A percentile compares a stretch with the other conserved stretches of the same genome.
phyloP scores from a whole-genome alignment of 2,797 vertebrate species.

The Lateolabrax maculatus region DNA sequence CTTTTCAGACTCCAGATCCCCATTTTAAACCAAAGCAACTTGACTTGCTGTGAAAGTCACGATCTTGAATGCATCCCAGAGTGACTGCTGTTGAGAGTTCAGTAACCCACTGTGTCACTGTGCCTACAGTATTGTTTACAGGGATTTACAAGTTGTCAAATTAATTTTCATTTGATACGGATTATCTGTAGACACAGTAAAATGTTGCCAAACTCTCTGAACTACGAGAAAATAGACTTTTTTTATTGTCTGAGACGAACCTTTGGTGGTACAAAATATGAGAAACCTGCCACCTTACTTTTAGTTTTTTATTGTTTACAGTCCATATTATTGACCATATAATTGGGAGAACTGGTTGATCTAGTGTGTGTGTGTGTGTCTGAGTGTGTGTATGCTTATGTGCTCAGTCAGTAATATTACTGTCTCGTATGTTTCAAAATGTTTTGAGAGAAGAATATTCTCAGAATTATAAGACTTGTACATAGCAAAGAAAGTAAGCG shows the following conservation, averaged over 20 bases:
- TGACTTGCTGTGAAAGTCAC: constrained; percentile 49
- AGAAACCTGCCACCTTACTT: constrained; percentile 51
- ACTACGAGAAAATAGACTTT: constrained; percentile 16
- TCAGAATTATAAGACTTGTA: constrained; percentile 74
- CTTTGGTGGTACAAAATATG: constrained; percentile 28
- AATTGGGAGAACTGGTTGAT: constrained; percentile 47
- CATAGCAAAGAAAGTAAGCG: constrained; percentile 68
- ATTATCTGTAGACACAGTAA: constrained; percentile 53
- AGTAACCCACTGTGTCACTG: constrained; percentile 64
- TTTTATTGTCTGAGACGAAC: constrained; percentile 33
- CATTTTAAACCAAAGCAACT: constrained; percentile 70
- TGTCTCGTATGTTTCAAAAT: constrained; percentile 56
- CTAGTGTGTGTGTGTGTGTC: constrained; percentile 42
- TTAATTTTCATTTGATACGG: constrained; percentile 51
- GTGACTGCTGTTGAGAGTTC: constrained; percentile 49
- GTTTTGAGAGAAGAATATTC: constrained; percentile 63
- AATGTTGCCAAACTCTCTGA: constrained; percentile 52
- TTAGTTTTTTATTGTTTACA: constrained; percentile 64
- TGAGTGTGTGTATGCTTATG: constrained; percentile 24
- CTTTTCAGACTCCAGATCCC: constrained; percentile 38
- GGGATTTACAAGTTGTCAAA: constrained; percentile 75
- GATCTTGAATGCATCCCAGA: constrained; percentile 61
- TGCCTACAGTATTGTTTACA: constrained; percentile 77
- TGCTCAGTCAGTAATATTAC: constrained; percentile 51
- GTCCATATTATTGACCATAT: constrained; percentile 34